A percentile compares a stretch with the other conserved stretches of the same genome.
Evolutionary conservation across 2,113 vertebrate genomes (phyloP).

Genomic region (Takifugu bimaculatus): DNA sequence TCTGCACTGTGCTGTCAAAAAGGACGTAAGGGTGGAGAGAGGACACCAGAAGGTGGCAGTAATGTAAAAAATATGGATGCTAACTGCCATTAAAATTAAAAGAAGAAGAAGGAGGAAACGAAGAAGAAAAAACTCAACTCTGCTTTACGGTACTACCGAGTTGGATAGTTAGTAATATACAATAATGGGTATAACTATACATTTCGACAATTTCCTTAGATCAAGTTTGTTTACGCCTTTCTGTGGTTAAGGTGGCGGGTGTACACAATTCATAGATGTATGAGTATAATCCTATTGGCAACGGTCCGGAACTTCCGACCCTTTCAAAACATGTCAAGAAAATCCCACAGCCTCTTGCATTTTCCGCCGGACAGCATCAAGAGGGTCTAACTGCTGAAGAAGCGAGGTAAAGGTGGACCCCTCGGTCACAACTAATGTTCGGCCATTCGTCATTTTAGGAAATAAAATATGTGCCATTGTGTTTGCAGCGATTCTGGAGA

Average conservation of each 20-base stretch:
- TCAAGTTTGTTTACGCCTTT: neutral
- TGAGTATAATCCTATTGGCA: neutral
- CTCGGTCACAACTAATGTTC: no score
- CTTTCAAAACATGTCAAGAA: conserved; percentile 12
- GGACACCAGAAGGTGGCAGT: no score
- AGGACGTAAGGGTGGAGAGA: no score
- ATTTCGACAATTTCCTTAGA: neutral
- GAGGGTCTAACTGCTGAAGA: neutral
- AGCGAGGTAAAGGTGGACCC: conserved; percentile 48
- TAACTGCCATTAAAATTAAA: no score
- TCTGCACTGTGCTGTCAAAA: no score
- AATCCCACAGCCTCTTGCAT: conserved; percentile 14
- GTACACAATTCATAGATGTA: neutral
- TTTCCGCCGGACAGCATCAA: neutral
- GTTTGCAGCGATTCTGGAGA: conserved; percentile 68
- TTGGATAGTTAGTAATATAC: fast-evolving
- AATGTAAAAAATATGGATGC: no score
- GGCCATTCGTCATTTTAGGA: neutral
- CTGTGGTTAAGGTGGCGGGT: neutral
- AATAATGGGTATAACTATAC: no score
- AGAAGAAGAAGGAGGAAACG: no score
- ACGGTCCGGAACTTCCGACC: neutral
- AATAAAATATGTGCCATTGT: neutral
- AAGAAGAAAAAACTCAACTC: no score
- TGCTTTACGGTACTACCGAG: fast-evolving